A percentile compares a stretch with the other conserved stretches of the same genome.
Conservation (phyloP, 2,888 invertebrate genomes). For the Clivina fossor region DNA sequence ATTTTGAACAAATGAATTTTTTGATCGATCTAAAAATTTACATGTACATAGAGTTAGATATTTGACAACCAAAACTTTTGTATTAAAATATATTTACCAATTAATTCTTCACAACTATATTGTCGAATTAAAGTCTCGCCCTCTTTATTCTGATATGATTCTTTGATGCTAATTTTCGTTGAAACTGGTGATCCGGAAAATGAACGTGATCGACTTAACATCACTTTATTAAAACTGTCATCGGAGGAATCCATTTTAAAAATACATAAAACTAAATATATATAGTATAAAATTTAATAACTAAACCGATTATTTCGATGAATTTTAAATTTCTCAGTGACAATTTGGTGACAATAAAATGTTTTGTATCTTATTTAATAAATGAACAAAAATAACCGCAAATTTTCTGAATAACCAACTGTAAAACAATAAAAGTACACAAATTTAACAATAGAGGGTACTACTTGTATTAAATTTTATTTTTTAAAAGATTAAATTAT, state of each 20-base stretch:
- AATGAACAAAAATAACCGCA: too few species aligned
- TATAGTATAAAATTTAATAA: too few species aligned
- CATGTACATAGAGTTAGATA: background rate
- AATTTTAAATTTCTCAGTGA: too few species aligned
- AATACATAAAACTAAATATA: background rate
- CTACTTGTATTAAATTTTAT: too few species aligned
- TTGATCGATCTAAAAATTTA: constrained; percentile 5
- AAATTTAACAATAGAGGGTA: too few species aligned
- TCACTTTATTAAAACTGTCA: background rate
- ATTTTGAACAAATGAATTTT: constrained; percentile 2
- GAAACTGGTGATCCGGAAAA: constrained; percentile 26
- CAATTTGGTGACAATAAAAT: too few species aligned
- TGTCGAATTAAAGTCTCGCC: constrained; percentile 32
- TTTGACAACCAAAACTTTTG: background rate
- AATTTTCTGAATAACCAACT: too few species aligned
- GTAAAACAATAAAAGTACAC: too few species aligned
- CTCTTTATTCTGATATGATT: constrained; percentile 14
- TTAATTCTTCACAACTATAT: constrained; percentile 36
- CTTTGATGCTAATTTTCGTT: constrained; percentile 13
- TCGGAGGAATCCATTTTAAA: background rate
- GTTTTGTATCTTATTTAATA: too few species aligned
- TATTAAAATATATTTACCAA: constrained; percentile 27
- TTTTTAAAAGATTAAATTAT: too few species aligned
- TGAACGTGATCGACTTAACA: constrained; percentile 16
- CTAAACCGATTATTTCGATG: too few species aligned